Evolutionary conservation across 2,888 invertebrate species (phyloP).

Genomic region (Penaeus monodon): DNA sequence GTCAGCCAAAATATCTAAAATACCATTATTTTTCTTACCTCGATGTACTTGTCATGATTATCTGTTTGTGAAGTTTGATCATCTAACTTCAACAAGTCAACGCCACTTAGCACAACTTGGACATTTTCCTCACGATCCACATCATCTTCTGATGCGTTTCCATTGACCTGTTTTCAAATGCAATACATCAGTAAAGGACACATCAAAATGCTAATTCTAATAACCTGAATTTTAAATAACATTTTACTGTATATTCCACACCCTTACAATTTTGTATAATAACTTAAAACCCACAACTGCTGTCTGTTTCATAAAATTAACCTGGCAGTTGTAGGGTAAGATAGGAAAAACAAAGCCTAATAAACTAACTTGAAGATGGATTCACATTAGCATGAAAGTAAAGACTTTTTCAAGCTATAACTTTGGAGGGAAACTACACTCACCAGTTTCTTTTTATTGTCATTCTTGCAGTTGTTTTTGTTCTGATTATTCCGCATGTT

Average conservation of each 20-base stretch:
- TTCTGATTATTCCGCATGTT: conserved; percentile 55
- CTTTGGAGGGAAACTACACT: not conserved
- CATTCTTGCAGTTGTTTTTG: conserved; percentile 51
- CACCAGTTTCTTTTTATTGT: conserved; percentile 44
- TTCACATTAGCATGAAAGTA: not conserved
- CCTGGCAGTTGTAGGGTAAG: not conserved
- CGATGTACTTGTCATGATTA: conserved; percentile 56
- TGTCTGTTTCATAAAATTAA: too few relatives aligned
- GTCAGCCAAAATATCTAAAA: too few relatives aligned
- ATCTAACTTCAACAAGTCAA: conserved; percentile 61
- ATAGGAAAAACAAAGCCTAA: not conserved
- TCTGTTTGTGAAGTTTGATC: conserved; percentile 51
- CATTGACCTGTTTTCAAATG: conserved; percentile 29
- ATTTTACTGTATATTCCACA: too few relatives aligned
- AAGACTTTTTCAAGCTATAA: too few relatives aligned
- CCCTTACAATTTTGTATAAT: too few relatives aligned
- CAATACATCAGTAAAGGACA: not conserved
- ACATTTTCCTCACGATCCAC: conserved; percentile 57
- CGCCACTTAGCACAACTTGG: conserved; percentile 58
- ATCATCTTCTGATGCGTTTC: conserved; percentile 49
- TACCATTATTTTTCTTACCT: conserved; percentile 32
- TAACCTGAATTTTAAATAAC: not conserved
- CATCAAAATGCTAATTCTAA: not conserved
- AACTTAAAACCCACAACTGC: too few relatives aligned
- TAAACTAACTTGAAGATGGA: not conserved